These are phyloP conservation scores for Solea solea DNA, from an alignment of 2,113 vertebrate species.

Conservation along the genomic window DNA sequence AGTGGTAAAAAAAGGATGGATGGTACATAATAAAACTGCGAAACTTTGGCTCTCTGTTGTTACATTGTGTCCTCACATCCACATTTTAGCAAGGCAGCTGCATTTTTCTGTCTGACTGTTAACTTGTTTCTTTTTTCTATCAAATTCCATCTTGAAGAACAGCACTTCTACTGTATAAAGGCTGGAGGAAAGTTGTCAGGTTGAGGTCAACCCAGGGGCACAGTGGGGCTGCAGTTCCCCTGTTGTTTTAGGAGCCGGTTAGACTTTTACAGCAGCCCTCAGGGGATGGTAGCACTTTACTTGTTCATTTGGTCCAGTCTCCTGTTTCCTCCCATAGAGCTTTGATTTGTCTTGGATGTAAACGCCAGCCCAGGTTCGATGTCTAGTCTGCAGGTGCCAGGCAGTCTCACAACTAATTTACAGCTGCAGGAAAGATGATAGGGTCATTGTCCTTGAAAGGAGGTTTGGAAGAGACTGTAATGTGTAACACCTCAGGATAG, in stretches of 20 bases:
- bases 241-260: background rate
- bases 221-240: background rate
- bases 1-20: too few species aligned
- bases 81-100: background rate
- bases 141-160: background rate
- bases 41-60: too few species aligned
- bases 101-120: background rate
- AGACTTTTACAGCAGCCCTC: background rate
- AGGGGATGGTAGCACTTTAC: background rate
- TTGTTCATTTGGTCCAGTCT: background rate
- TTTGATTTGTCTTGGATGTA: background rate
- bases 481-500: background rate
- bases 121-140: background rate
- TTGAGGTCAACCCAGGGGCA: background rate
- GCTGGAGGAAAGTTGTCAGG: background rate
- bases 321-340: background rate
- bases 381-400: background rate
- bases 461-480: background rate
- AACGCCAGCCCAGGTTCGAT: background rate
- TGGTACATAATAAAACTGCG: too few species aligned
- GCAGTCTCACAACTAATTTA: background rate
- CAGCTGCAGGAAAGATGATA: background rate
- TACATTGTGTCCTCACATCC: background rate
- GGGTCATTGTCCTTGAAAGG: background rate
- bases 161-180: background rate